Conservation (phyloP, 2,113 vertebrate species). For the Ceyx melanurus region DNA sequence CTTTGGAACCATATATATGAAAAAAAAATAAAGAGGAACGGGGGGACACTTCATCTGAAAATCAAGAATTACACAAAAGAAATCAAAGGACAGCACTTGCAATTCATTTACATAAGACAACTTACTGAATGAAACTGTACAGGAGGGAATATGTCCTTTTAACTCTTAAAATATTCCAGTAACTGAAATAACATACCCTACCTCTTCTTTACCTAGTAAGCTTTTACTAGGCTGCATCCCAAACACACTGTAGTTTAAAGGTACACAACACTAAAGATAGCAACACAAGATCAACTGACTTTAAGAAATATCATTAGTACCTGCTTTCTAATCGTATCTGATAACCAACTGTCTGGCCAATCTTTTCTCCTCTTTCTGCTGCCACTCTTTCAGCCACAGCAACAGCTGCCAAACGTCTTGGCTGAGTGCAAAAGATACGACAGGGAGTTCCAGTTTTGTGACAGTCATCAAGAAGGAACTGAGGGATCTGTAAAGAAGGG, state of each 20-base stretch:
- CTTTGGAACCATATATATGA: not conserved
- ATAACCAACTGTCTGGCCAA: slow-evolving; percentile 93
- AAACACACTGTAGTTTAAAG: not conserved
- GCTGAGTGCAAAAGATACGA: slow-evolving; percentile 95
- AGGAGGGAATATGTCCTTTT: not conserved
- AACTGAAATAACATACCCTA: not conserved
- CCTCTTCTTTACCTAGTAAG: not conserved
- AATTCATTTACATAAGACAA: not conserved
- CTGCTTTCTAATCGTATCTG: slow-evolving; percentile 96
- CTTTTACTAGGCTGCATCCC: not conserved
- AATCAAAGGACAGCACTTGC: not conserved
- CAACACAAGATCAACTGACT: not conserved
- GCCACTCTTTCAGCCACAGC: slow-evolving; percentile 94
- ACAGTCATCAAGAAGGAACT: slow-evolving; percentile 93
- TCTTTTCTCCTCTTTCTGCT: slow-evolving; percentile 88
- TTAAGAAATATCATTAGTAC: slow-evolving; percentile 65
- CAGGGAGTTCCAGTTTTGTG: slow-evolving; percentile 82
- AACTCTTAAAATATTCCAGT: not conserved
- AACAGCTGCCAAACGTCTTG: slow-evolving; percentile 89
- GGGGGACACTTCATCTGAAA: not conserved
- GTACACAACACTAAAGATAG: not conserved
- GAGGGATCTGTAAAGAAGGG: slow-evolving; percentile 85
- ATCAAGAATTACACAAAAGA: not conserved
- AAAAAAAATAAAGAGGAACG: not conserved
- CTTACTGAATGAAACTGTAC: not conserved